These are phyloP conservation scores for Lepidocyrtoides sp. DNA, from an alignment of 2,888 invertebrate genomes.

Conservation along the genomic window DNA sequence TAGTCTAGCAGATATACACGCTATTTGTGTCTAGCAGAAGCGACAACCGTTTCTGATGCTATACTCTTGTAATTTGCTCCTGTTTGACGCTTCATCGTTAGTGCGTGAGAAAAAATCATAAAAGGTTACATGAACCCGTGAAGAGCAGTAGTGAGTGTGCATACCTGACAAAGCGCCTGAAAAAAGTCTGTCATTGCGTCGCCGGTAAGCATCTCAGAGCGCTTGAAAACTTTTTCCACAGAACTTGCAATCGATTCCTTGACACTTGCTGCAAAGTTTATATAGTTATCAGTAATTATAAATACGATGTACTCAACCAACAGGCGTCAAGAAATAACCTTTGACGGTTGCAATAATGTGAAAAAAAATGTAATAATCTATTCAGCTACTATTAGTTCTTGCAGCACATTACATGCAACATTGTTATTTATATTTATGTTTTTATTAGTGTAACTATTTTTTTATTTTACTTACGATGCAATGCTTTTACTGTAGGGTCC, in stretches of 20 bases:
- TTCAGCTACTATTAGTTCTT: not conserved
- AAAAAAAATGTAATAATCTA: not conserved
- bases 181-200: slow-evolving; percentile 81
- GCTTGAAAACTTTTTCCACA: slow-evolving; percentile 80
- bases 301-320: not conserved
- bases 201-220: slow-evolving; percentile 76
- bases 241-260: slow-evolving; percentile 80
- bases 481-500: slow-evolving; percentile 68
- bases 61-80: not conserved
- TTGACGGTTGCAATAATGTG: not conserved
- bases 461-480: slow-evolving; percentile 71
- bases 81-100: not conserved
- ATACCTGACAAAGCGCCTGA: slow-evolving; percentile 80
- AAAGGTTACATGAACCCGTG: not conserved
- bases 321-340: not conserved
- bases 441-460: slow-evolving; percentile 8
- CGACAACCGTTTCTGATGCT: too few relatives aligned
- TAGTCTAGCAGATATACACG: too few relatives aligned
- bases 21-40: too few relatives aligned
- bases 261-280: slow-evolving; percentile 75
- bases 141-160: not conserved
- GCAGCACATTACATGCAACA: not conserved
- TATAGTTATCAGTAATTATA: not conserved
- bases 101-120: not conserved
- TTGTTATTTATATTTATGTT: not conserved